These are phyloP conservation scores for Ancistrus triradiatus DNA, from an alignment of 2,113 vertebrate genomes.

Conservation along the genomic window DNA sequence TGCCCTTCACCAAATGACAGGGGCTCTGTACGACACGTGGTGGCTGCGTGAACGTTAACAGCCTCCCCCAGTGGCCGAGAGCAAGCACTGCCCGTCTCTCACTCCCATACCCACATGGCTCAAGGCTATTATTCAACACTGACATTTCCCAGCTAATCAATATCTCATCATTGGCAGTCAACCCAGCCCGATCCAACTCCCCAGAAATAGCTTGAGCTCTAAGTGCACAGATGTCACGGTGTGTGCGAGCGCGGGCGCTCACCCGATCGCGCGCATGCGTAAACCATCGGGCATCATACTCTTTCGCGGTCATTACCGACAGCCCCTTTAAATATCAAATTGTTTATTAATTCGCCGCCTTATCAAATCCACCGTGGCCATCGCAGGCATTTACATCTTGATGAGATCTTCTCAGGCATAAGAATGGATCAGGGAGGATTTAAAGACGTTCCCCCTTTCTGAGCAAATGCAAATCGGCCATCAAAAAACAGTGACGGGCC, in stretches of 20 bases:
- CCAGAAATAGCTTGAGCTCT: slow-evolving; percentile 49
- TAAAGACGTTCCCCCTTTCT: slow-evolving; percentile 29
- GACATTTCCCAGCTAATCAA: slow-evolving; percentile 58
- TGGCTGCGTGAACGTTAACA: slow-evolving; percentile 35
- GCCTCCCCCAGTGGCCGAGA: slow-evolving; percentile 46
- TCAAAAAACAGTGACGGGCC: slow-evolving; percentile 38
- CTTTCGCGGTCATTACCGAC: slow-evolving; percentile 29
- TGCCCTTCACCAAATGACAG: slow-evolving; percentile 33
- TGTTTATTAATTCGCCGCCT: slow-evolving; percentile 47
- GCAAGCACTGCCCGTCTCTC: neutral
- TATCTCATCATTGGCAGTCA: slow-evolving; percentile 58
- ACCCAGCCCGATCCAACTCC: slow-evolving; percentile 45
- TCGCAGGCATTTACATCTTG: slow-evolving; percentile 47
- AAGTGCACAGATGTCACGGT: slow-evolving; percentile 46
- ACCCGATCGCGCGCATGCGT: slow-evolving; percentile 1
- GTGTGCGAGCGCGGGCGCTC: slow-evolving; percentile 13
- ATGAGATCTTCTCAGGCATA: slow-evolving; percentile 44
- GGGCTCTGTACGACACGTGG: slow-evolving; percentile 5
- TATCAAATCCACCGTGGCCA: slow-evolving; percentile 46
- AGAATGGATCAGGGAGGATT: slow-evolving; percentile 39
- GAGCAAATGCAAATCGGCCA: slow-evolving; percentile 43
- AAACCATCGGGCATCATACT: slow-evolving; percentile 8
- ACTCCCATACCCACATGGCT: slow-evolving; percentile 40
- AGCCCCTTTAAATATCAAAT: slow-evolving; percentile 43
- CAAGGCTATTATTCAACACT: slow-evolving; percentile 54